phyloP scores from a whole-genome alignment of 1,140 invertebrate genomes.

The Drosophila kikkawai region DNA sequence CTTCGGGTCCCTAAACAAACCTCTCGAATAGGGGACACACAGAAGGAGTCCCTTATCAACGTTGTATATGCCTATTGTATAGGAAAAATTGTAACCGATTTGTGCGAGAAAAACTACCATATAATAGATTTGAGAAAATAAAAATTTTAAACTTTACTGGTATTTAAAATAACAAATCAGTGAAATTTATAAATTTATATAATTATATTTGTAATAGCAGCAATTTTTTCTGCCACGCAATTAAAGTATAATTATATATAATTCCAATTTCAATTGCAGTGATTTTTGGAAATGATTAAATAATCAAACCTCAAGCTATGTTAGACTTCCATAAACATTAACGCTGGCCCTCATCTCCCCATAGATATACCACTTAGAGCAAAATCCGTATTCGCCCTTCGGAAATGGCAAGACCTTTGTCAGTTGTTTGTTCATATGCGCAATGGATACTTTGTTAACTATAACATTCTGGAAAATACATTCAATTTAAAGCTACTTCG shows the following conservation, averaged over 20 bases:
- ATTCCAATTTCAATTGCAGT: too few relatives aligned
- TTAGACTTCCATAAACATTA: not conserved
- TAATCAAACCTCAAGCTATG: too few relatives aligned
- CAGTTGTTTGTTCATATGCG: not conserved
- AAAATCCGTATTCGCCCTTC: conserved; percentile 5
- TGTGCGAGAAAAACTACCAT: not conserved
- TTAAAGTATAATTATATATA: not conserved
- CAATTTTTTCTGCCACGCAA: not conserved
- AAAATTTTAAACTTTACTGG: not conserved
- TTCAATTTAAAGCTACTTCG: not conserved
- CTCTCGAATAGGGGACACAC: not conserved
- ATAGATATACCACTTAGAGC: not conserved
- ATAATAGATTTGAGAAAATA: not conserved
- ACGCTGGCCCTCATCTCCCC: not conserved
- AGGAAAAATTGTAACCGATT: not conserved
- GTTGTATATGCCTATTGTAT: conserved; percentile 27
- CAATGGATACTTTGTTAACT: not conserved
- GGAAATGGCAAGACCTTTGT: conserved; percentile 3
- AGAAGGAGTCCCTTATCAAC: not conserved
- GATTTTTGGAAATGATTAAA: too few relatives aligned
- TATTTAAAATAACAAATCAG: not conserved
- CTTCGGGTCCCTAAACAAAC: not conserved
- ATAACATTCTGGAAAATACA: not conserved
- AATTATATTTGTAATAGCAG: not conserved
- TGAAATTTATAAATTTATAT: too few relatives aligned